Conservation (phyloP, 2,888 invertebrate genomes). For the Patella ulyssiponensis region DNA sequence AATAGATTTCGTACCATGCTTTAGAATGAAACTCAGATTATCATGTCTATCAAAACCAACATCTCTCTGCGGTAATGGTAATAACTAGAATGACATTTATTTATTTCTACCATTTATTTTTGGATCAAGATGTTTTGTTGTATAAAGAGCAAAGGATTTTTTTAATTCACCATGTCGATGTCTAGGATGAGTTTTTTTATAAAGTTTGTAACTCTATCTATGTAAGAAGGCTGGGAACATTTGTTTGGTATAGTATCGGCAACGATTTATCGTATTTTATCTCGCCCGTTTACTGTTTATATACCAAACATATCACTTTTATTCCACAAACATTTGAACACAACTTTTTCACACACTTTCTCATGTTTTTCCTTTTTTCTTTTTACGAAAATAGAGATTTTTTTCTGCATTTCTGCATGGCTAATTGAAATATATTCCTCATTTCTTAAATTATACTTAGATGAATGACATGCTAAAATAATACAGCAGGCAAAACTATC, state of each 20-base stretch:
- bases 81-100: no score
- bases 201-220: neutral
- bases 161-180: neutral
- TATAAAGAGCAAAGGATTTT: neutral
- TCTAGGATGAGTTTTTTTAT: neutral
- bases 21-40: no score
- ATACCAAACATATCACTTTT: constrained; percentile 3
- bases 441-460: neutral
- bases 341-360: no score
- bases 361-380: no score
- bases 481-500: neutral
- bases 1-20: no score
- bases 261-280: neutral
- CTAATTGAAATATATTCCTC: neutral
- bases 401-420: constrained; percentile 1
- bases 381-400: neutral
- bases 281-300: neutral
- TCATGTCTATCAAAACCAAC: no score
- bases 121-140: no score
- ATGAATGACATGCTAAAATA: neutral
- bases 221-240: constrained; percentile 5
- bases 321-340: neutral
- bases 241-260: neutral
- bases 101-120: no score
- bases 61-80: no score